Conservation (phyloP, 2,797 vertebrate genomes). For the Acridotheres tristis region DNA sequence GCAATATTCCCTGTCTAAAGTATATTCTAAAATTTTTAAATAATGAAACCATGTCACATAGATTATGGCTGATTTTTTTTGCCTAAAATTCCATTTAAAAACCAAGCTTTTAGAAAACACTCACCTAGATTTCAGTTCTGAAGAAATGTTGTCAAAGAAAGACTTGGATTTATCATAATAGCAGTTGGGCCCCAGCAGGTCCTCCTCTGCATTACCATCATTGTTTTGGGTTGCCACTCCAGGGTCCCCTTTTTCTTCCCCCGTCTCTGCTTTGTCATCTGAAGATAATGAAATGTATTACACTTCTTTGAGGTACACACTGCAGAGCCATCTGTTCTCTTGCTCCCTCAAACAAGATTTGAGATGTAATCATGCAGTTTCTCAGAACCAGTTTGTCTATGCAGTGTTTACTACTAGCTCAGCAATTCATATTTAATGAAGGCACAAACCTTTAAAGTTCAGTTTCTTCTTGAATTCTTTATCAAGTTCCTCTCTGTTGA, state of each 20-base stretch:
- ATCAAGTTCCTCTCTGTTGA: slow-evolving; percentile 91
- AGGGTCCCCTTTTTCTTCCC: slow-evolving; percentile 80
- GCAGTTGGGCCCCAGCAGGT: slow-evolving; percentile 86
- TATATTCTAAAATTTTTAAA: background rate
- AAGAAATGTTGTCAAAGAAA: slow-evolving; percentile 97
- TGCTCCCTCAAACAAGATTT: slow-evolving; percentile 14
- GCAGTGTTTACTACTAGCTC: slow-evolving; percentile 13
- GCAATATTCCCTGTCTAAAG: background rate
- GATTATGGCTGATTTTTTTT: background rate
- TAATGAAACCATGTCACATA: background rate
- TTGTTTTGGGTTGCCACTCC: slow-evolving; percentile 75
- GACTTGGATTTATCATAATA: slow-evolving; percentile 96
- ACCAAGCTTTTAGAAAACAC: background rate
- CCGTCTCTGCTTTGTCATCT: slow-evolving; percentile 79
- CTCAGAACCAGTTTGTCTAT: background rate
- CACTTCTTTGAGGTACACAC: background rate
- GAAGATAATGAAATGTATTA: slow-evolving; percentile 51
- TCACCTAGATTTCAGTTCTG: slow-evolving; percentile 90
- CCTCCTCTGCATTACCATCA: slow-evolving; percentile 74
- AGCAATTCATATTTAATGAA: slow-evolving; percentile 28
- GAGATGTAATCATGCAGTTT: slow-evolving; percentile 27
- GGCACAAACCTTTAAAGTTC: slow-evolving; percentile 85
- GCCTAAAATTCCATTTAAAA: background rate
- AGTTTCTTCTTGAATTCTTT: slow-evolving; percentile 85
- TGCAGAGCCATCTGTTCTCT: slow-evolving; percentile 44